Evolutionary conservation across 53 echinoderm and acorn worm species (phyloP).

Genomic region (Henricia sp.): DNA sequence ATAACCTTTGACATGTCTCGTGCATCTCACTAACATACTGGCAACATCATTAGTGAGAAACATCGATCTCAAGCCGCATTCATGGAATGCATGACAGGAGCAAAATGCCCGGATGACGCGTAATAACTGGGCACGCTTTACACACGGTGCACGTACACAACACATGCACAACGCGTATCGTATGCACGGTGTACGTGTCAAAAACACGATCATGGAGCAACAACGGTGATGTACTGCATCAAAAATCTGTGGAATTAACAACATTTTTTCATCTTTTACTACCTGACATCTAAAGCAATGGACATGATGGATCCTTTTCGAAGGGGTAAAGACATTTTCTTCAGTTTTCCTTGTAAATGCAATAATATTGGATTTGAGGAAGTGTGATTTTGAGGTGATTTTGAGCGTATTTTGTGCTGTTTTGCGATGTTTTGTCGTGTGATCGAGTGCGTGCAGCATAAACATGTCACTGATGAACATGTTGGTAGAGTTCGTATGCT

Average conservation of each 20-base stretch:
- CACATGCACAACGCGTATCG: neutral
- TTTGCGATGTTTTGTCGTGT: neutral
- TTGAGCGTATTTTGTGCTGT: constrained; percentile 6
- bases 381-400: constrained; percentile 11
- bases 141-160: neutral
- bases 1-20: constrained; percentile 20
- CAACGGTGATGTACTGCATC: constrained; percentile 16
- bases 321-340: constrained; percentile 39
- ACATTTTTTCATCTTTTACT: constrained; percentile 23
- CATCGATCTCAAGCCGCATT: constrained; percentile 49
- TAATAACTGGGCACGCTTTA: constrained; percentile 10
- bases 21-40: constrained; percentile 9
- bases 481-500: neutral
- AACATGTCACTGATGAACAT: neutral
- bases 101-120: constrained; percentile 38
- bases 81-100: constrained; percentile 50
- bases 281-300: constrained; percentile 32
- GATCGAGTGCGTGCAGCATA: too few species aligned
- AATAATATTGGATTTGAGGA: neutral
- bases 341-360: neutral
- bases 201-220: constrained; percentile 38
- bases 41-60: too few species aligned
- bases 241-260: constrained; percentile 37
- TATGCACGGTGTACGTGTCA: constrained; percentile 8
- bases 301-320: constrained; percentile 55